phyloP scores from a whole-genome alignment of 2,888 invertebrate genomes.

The Cosmopolites sordidus region DNA sequence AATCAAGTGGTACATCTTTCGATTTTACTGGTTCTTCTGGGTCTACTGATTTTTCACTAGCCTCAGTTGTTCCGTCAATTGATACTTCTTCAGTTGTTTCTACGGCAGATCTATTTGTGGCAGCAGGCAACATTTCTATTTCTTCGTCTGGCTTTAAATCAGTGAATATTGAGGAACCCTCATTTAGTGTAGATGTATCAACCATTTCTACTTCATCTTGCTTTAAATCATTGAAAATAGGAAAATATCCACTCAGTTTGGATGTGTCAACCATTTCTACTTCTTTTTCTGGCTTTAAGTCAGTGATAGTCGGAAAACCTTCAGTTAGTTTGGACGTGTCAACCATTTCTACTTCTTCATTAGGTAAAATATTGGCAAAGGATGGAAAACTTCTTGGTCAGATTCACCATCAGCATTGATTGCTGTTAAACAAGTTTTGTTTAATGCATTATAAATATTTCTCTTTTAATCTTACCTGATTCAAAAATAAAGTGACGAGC shows the following conservation, averaged over 20 bases:
- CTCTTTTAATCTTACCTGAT: background rate
- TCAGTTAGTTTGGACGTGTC: background rate
- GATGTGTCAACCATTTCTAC: background rate
- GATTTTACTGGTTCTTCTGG: background rate
- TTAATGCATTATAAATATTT: no score
- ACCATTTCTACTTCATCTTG: background rate
- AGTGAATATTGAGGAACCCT: conserved; percentile 3
- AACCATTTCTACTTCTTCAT: background rate
- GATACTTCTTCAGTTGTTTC: background rate
- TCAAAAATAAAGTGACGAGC: background rate
- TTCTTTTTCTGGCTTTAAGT: background rate
- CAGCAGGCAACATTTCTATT: no score
- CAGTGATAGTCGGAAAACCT: background rate
- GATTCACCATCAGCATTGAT: no score
- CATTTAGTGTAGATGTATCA: background rate
- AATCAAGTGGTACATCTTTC: background rate
- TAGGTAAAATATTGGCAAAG: background rate
- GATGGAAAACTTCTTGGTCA: no score
- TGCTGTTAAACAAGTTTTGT: no score
- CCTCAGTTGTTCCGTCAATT: background rate
- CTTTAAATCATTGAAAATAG: conserved; percentile 2
- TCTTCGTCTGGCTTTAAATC: background rate
- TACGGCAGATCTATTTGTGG: no score
- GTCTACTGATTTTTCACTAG: background rate
- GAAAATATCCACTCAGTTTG: background rate